Conservation (phyloP, 2,888 invertebrate genomes). For the Cetonia aurata region DNA sequence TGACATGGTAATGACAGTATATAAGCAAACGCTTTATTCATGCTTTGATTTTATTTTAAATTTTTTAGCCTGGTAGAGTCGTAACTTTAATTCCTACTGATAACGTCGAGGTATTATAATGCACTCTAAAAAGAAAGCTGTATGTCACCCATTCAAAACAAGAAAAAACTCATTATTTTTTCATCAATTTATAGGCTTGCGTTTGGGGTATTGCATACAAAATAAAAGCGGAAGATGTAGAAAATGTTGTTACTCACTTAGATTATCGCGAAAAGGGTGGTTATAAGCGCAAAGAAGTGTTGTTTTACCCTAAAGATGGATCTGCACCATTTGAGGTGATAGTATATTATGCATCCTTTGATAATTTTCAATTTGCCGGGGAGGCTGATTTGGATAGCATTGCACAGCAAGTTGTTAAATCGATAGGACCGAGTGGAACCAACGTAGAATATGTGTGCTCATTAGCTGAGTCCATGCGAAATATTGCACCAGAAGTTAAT, state of each 20-base stretch:
- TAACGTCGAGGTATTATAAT: conserved; percentile 62
- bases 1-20: conserved; percentile 73
- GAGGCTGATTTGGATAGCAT: conserved; percentile 82
- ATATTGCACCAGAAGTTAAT: conserved; percentile 77
- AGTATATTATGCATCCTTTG: conserved; percentile 85
- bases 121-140: conserved; percentile 18
- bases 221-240: conserved; percentile 78
- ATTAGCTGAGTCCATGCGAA: conserved; percentile 82
- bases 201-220: conserved; percentile 96
- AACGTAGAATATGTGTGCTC: conserved; percentile 94
- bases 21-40: background rate
- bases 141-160: background rate
- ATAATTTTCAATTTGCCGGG: conserved; percentile 81
- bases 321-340: conserved; percentile 74
- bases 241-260: conserved; percentile 82
- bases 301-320: conserved; percentile 75
- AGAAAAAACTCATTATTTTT: conserved; percentile 2
- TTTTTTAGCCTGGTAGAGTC: conserved; percentile 84
- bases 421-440: conserved; percentile 87
- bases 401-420: conserved; percentile 81
- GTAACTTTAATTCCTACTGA: conserved; percentile 82
- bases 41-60: conserved; percentile 24
- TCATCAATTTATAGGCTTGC: conserved; percentile 64
- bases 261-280: conserved; percentile 95
- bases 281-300: conserved; percentile 79